These are phyloP conservation scores for Schizotus pectinicornis DNA, from an alignment of 2,888 invertebrate species.

Conservation along the genomic window DNA sequence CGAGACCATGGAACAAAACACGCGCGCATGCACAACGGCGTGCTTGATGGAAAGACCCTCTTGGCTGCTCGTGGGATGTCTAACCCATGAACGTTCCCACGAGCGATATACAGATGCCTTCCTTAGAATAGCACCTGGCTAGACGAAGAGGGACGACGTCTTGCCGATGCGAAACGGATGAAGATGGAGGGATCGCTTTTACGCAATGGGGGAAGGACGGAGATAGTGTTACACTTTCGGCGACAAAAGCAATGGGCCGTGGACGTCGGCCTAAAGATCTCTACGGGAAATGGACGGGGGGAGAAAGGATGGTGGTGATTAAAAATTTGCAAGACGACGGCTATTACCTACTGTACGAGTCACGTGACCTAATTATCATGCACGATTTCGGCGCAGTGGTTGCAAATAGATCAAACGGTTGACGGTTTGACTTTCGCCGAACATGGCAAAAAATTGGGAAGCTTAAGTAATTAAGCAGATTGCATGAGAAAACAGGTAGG, in stretches of 20 bases:
- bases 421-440: too few relatives aligned
- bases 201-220: not conserved
- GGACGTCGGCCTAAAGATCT: not conserved
- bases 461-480: too few relatives aligned
- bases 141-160: conserved; percentile 26
- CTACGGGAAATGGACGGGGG: conserved; percentile 8
- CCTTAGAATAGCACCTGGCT: conserved; percentile 43
- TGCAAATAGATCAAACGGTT: too few relatives aligned
- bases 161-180: conserved; percentile 2
- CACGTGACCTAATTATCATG: too few relatives aligned
- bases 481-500: too few relatives aligned
- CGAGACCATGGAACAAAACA: conserved; percentile 36
- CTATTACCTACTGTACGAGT: too few relatives aligned
- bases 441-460: too few relatives aligned
- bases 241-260: not conserved
- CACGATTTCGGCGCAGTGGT: too few relatives aligned
- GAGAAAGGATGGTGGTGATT: too few relatives aligned
- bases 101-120: conserved; percentile 44
- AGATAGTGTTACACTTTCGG: conserved; percentile 1
- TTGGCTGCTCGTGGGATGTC: conserved; percentile 40
- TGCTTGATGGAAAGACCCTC: conserved; percentile 38
- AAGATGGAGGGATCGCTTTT: not conserved
- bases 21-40: conserved; percentile 35
- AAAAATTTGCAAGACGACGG: too few relatives aligned
- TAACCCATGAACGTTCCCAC: conserved; percentile 44